Conservation (phyloP, 2,888 invertebrate species). For the Phragmatobia fuliginosa region DNA sequence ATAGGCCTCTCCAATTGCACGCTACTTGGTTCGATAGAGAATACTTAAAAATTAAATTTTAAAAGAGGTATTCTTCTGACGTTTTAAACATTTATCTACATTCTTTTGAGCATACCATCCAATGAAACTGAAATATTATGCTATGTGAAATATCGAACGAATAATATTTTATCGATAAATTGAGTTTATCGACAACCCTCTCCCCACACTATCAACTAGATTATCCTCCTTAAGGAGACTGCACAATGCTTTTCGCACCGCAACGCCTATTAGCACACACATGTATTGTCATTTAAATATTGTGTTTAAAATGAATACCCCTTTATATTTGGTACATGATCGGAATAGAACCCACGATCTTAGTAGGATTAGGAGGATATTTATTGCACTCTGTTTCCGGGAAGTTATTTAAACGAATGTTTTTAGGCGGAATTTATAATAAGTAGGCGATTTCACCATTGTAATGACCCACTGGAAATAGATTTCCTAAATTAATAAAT, state of each 20-base stretch:
- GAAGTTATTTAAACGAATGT: conserved; percentile 34
- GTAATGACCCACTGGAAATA: no score
- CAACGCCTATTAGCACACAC: conserved; percentile 80
- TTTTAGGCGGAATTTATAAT: not conserved
- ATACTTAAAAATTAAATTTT: no score
- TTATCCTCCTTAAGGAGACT: conserved; percentile 68
- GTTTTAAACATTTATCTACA: no score
- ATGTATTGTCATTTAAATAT: conserved; percentile 79
- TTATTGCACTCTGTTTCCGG: conserved; percentile 51
- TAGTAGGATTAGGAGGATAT: conserved; percentile 49
- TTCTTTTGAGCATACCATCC: no score
- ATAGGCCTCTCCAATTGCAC: no score
- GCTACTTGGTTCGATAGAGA: no score
- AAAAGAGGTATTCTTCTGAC: no score
- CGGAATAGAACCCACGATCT: conserved; percentile 58
- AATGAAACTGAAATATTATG: no score
- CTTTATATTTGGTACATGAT: conserved; percentile 57
- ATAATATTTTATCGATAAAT: conserved; percentile 1
- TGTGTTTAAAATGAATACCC: conserved; percentile 78
- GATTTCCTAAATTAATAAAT: not conserved
- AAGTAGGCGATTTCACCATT: no score
- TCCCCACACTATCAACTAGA: conserved; percentile 56
- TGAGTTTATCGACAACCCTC: conserved; percentile 35
- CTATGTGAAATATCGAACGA: no score
- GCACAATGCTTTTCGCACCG: conserved; percentile 79